Base-by-base conservation (phyloP, 2,113 vertebrate species). In the Cheirogaleus medius region DNA sequence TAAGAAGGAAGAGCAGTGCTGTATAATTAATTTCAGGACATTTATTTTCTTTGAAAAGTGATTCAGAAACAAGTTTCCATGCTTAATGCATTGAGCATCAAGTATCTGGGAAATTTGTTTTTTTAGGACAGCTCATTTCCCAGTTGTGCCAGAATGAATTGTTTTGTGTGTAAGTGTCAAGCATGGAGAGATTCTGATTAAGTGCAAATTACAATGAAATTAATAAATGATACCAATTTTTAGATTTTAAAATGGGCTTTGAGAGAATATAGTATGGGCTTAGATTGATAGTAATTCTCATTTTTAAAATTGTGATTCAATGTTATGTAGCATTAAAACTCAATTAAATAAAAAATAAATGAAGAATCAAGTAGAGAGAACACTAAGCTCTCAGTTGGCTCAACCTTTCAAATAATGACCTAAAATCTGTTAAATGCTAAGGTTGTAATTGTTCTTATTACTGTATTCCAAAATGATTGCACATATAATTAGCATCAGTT, bases 401-500 rank as follows among this genome's bases (percentile, higher is more conserved):
- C 73, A 71, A 4, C 74, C 95, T 98, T 98, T 97, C 89, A 90
- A 74, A 25, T 42, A 89, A 97, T 93, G 77, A 85, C 96, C 97
- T 60, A 63, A 84, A 93, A 56, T 63, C 82, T 64, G 54, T 56
- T 92, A 89, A 95, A 91, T 84, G 58, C 34, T 58, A 87, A 89
- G 81, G 69, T 60, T 66, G 76, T 69, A 83, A 73, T 94, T 56
- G 91, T 87, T 74, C 97, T 96, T 95, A 87, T 77, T 98, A 91
- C 56, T 11, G 0, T 97, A 83, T 98, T 96, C 97, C 93, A 97
- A 89, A 98, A 98, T 98, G 98, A 98, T 96, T 98, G 94, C 95
- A 96, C 87, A 63, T 97, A 34, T 95, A 98, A 98, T 98, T 98
- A 98, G 77, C 76, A 96, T 98, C 98, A 94, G 95, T 98, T 98